Evolutionary conservation across 2,113 vertebrate genomes (phyloP).

Genomic region (Fregata magnificens): DNA sequence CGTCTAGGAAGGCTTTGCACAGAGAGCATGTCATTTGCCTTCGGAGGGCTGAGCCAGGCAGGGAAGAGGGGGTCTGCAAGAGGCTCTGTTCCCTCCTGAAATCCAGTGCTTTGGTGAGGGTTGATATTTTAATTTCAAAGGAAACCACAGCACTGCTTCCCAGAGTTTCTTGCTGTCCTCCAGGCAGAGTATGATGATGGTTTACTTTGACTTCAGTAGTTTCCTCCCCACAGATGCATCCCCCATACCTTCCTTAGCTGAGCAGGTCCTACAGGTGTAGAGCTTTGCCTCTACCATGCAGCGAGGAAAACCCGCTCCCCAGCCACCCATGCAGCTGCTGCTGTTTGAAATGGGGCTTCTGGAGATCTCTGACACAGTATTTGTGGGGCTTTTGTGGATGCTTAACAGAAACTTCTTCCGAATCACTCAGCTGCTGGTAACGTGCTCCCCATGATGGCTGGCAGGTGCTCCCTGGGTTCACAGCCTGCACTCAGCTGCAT

Average conservation of each 20-base stretch:
- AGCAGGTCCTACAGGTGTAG: background rate
- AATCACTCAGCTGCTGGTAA: accelerated
- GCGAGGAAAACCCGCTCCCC: background rate
- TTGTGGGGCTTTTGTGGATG: background rate
- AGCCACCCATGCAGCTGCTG: background rate
- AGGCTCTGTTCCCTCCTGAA: background rate
- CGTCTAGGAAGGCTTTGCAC: background rate
- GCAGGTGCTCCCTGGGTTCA: background rate
- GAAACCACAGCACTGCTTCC: background rate
- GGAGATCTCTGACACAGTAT: background rate
- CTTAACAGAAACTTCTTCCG: background rate
- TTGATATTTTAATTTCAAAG: background rate
- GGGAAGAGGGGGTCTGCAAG: background rate
- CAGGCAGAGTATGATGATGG: background rate
- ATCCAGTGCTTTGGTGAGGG: background rate
- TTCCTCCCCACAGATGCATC: background rate
- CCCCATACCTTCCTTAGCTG: background rate
- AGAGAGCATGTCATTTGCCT: background rate
- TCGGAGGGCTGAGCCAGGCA: background rate
- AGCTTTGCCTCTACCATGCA: background rate
- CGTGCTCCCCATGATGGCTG: accelerated
- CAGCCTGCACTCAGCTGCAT: background rate
- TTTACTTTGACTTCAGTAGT: background rate
- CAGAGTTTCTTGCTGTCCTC: background rate
- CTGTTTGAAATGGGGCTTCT: background rate